phyloP scores from a whole-genome alignment of 2,113 vertebrate species.

The Bungarus multicinctus region DNA sequence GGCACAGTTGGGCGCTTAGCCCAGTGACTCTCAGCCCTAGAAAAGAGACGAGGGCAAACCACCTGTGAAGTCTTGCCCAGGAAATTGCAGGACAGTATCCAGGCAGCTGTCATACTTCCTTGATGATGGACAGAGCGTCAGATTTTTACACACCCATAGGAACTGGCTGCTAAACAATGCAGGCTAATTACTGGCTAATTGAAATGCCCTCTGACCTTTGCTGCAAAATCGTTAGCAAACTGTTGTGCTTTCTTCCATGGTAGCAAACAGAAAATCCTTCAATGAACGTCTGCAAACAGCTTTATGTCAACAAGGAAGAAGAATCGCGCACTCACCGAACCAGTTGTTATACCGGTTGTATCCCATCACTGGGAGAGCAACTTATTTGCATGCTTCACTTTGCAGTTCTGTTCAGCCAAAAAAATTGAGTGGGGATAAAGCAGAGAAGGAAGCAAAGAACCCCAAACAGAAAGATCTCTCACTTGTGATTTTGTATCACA shows the following conservation, averaged over 20 bases:
- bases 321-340: too few species aligned
- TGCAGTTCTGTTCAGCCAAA: not conserved
- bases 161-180: not conserved
- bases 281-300: slow-evolving; percentile 15
- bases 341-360: too few species aligned
- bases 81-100: not conserved
- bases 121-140: not conserved
- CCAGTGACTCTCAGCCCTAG: not conserved
- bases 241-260: slow-evolving; percentile 23
- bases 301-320: slow-evolving; percentile 12
- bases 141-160: not conserved
- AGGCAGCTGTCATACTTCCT: not conserved
- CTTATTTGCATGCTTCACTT: not conserved
- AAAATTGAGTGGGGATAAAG: not conserved
- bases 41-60: not conserved
- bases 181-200: not conserved
- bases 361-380: too few species aligned
- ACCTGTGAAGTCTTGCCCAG: not conserved
- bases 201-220: not conserved
- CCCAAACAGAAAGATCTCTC: too few species aligned
- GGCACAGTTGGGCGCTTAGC: not conserved
- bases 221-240: not conserved
- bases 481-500: not conserved
- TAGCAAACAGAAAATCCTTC: slow-evolving; percentile 1
- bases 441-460: not conserved